Evolutionary conservation across 2,797 vertebrate genomes (phyloP), one percentile per base, ranked within the genome.

Genomic region (Pseudochromis fuscus): DNA sequence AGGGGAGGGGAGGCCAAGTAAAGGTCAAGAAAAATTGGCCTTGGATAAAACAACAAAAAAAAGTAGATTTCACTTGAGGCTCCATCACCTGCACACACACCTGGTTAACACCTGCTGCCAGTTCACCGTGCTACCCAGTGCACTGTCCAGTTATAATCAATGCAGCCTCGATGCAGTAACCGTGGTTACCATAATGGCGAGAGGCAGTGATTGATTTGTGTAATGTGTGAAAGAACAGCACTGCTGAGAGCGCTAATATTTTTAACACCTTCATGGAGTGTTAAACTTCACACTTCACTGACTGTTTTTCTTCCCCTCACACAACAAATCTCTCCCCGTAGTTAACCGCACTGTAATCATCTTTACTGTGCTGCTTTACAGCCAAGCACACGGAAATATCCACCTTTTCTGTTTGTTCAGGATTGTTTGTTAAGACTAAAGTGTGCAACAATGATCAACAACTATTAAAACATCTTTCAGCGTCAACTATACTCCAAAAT

Each of bases 181-280:
- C 2, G 18, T 3, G n/a, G 45, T 27, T 53, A 51, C 15, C 58
- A 28, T 58, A 24, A 74, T 25, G 23, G 58, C 16, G 45, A 51
- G 65, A 78, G 60, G 60, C 66, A 68, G 55, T 66, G 68, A 86
- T 68, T 88, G 86, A 82, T 86, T 84, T 73, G 55, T 48, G 73
- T 75, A 76, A 87, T 46, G 89, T 90, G 92, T 2, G 77, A 89
- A 90, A 80, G 73, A 68, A 57, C 77, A 81, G 81, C 67, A 31
- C 38, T 76, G 82, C 70, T 68, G 86, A 88, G 84, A 87, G 88
- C 71, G 79, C 72, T 90, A 83, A 84, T 88, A 88, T 83, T 88
- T 76, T 48, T 87, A 77, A 88, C 88, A 88, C 84, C 75, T 67
- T 49, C 52, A 4, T 38, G 31, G 30, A 74, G 88, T 90, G 84